phyloP scores from a whole-genome alignment of 2,113 vertebrate genomes.

The Protomyctophum bolini region DNA sequence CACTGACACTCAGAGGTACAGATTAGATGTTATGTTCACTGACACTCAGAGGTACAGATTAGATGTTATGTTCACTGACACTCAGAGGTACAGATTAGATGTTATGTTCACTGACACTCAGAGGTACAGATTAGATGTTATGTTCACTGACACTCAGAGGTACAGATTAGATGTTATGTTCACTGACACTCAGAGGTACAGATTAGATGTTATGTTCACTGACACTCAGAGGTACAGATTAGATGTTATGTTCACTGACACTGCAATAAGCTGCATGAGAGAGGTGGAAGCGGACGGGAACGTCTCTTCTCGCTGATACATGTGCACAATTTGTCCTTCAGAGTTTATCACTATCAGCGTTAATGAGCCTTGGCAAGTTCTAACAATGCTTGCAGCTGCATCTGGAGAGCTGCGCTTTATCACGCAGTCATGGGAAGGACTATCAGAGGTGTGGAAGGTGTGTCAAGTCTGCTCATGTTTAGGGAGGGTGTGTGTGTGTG shows the following conservation, averaged over 20 bases:
- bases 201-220: conserved; percentile 71
- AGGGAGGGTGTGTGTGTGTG: conserved; percentile 24
- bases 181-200: conserved; percentile 72
- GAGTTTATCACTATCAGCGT: conserved; percentile 80
- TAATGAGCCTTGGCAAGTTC: conserved; percentile 82
- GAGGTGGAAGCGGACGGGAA: conserved; percentile 36
- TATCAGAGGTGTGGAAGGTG: conserved; percentile 64
- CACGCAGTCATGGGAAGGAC: conserved; percentile 67
- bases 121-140: no score
- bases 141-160: conserved; percentile 66
- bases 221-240: conserved; percentile 70
- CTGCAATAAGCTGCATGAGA: conserved; percentile 71
- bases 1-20: conserved; percentile 69
- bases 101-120: no score
- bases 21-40: no score
- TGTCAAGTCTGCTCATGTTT: conserved; percentile 69
- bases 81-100: conserved; percentile 69
- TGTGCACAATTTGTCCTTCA: conserved; percentile 82
- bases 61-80: conserved; percentile 71
- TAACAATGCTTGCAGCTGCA: conserved; percentile 81
- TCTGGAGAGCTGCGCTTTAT: conserved; percentile 73
- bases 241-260: conserved; percentile 71
- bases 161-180: no score
- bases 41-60: no score
- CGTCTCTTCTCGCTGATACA: conserved; percentile 66